Percentiles rank a stretch among this genome's conserved stretches.
Evolutionary conservation across 2,888 invertebrate species (phyloP).

Genomic region (Mimachlamys varia): DNA sequence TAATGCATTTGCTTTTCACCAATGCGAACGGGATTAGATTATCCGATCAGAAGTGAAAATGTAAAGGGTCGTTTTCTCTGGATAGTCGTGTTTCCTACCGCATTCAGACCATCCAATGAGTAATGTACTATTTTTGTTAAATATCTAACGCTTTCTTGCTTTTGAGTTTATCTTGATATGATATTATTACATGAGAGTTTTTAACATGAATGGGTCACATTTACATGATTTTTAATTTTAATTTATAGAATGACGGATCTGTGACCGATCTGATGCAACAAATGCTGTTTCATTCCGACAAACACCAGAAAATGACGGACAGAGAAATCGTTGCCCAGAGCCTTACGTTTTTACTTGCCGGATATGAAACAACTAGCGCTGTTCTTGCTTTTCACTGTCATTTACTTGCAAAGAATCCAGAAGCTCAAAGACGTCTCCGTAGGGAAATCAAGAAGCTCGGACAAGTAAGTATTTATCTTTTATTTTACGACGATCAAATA

Average conservation of each 20-base stretch:
- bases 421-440: constrained; percentile 81
- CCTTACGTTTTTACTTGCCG: constrained; percentile 83
- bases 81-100: no score
- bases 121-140: no score
- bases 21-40: no score
- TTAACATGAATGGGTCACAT: no score
- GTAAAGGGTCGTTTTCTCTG: no score
- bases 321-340: constrained; percentile 77
- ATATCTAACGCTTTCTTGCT: no score
- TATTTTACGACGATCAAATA: neutral
- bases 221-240: no score
- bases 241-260: constrained; percentile 54
- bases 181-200: no score
- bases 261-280: constrained; percentile 80
- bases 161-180: no score
- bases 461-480: constrained; percentile 52
- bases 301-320: constrained; percentile 63
- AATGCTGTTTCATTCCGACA: constrained; percentile 79
- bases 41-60: no score
- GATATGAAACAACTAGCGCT: constrained; percentile 84
- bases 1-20: no score
- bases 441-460: constrained; percentile 80
- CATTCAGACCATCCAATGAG: no score
- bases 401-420: constrained; percentile 81
- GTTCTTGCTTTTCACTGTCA: constrained; percentile 82